phyloP scores from a whole-genome alignment of 2,797 vertebrate species.

The Garrulus glandarius region DNA sequence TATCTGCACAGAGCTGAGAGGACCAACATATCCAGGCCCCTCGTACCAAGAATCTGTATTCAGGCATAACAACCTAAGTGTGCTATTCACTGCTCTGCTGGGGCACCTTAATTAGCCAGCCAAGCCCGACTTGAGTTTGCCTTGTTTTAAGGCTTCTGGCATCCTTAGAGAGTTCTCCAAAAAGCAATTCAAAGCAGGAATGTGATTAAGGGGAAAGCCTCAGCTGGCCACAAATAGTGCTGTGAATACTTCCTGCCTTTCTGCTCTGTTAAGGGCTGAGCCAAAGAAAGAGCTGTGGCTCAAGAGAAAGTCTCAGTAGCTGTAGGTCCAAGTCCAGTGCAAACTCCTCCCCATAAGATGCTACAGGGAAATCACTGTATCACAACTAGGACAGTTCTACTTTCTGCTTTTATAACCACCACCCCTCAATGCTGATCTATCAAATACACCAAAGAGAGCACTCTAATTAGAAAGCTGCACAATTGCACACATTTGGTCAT shows the following conservation, averaged over 20 bases:
- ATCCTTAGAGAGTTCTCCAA: neutral
- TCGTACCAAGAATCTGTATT: neutral
- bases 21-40: neutral
- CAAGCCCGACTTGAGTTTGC: neutral
- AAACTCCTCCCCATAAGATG: neutral
- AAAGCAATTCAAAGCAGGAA: neutral
- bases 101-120: neutral
- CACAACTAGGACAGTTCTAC: neutral
- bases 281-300: neutral
- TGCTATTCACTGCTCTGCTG: neutral
- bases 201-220: neutral
- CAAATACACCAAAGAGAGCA: neutral
- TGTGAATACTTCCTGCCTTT: neutral
- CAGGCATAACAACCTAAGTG: neutral
- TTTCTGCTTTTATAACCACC: neutral
- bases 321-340: fast-evolving
- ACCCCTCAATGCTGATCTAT: fast-evolving
- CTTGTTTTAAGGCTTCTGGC: conserved; percentile 17
- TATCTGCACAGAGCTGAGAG: neutral
- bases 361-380: neutral
- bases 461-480: neutral
- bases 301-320: neutral
- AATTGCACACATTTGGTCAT: neutral
- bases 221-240: neutral
- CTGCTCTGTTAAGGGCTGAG: neutral